Evolutionary conservation across 2,113 vertebrate species (phyloP).

Genomic region (Marmota flaviventris): DNA sequence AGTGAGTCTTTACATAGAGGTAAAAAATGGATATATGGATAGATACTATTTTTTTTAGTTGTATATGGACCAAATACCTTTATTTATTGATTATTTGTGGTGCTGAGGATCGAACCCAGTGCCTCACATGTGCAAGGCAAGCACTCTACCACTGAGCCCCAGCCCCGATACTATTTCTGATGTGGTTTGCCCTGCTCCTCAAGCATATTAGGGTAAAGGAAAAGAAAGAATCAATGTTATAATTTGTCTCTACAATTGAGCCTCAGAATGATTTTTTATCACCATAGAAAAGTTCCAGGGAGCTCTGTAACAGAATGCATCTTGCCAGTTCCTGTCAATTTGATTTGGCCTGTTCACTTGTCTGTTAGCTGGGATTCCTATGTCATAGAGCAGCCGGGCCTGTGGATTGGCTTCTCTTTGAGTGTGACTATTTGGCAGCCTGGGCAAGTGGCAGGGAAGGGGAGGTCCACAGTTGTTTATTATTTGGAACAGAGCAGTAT

Average conservation of each 20-base stretch:
- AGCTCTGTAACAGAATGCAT: neutral
- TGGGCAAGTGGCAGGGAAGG: neutral
- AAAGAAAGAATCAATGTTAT: neutral
- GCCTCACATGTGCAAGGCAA: too few relatives aligned
- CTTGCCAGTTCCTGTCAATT: constrained; percentile 27
- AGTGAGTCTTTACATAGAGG: neutral
- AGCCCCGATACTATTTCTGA: neutral
- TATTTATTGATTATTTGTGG: too few relatives aligned
- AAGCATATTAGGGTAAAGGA: neutral
- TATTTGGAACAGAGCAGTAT: constrained; percentile 52
- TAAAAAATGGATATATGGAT: neutral
- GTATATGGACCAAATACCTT: too few relatives aligned
- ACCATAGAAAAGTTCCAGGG: neutral
- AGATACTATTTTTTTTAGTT: too few relatives aligned
- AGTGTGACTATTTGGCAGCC: constrained; percentile 65
- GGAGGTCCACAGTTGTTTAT: neutral
- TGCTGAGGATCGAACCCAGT: too few relatives aligned
- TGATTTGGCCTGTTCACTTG: constrained; percentile 54
- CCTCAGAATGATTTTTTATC: neutral
- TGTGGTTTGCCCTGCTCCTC: neutral
- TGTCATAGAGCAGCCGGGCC: neutral
- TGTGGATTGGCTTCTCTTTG: constrained; percentile 60
- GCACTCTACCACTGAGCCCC: too few relatives aligned
- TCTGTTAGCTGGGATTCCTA: constrained; percentile 16
- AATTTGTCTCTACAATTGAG: neutral